Evolutionary conservation across 1,140 invertebrate species (phyloP), one percentile per base, ranked within the genome.

Genomic region (Branchinecta lynchi): DNA sequence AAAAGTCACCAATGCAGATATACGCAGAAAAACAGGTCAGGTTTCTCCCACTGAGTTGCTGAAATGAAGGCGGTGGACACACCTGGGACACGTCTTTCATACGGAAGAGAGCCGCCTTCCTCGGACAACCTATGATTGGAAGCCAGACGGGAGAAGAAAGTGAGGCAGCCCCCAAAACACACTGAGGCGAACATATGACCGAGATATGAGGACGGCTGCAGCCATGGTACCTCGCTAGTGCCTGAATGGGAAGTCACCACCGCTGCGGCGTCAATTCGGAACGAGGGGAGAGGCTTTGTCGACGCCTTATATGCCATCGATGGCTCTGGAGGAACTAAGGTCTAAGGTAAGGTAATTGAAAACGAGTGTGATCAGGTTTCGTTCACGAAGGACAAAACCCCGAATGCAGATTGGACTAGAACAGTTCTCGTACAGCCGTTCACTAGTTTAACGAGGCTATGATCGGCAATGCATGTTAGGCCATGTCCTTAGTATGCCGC

Each of bases 51-150:
- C 46, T 51, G 46, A 51, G 9, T 9, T 51, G n/a, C 46, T 51
- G 46, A 51, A 51, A n/a, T n/a, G n/a, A n/a, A 51, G 46, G n/a
- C 9, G 46, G n/a, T 51, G 46, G 46, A 51, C 46, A 51, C n/a
- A 51, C n/a, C 9, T 51, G 46, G n/a, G 46, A 9, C 46, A 51
- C n/a, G 46, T 51, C 46, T n/a, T 51, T n/a, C 46, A n/a, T 9
- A n/a, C n/a, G n/a, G n/a, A n/a, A n/a, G n/a, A n/a, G n/a, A n/a
- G n/a, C n/a, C n/a, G n/a, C n/a, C n/a, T n/a, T n/a, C n/a, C n/a
- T n/a, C n/a, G n/a, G n/a, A n/a, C n/a, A n/a, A n/a, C n/a, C n/a
- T n/a, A n/a, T n/a, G n/a, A n/a, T n/a, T n/a, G n/a, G n/a, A n/a
- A n/a, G n/a, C n/a, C n/a, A n/a, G n/a, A n/a, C n/a, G n/a, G n/a